phyloP scores from a whole-genome alignment of 2,888 invertebrate species.

The Nipponacmea schrenckii region DNA sequence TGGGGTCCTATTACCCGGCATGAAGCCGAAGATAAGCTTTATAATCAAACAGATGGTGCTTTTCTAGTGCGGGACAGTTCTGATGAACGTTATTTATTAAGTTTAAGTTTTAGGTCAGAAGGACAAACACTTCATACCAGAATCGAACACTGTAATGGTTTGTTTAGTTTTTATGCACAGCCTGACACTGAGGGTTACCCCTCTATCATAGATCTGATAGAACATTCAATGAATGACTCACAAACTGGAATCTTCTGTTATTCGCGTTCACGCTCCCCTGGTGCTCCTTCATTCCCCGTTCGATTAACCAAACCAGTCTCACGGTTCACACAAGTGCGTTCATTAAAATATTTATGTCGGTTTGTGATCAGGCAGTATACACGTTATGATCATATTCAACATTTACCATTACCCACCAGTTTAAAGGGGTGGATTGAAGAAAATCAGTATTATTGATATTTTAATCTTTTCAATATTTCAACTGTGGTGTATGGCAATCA shows the following conservation, averaged over 20 bases:
- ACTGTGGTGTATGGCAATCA: no score
- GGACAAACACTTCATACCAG: slow-evolving; percentile 80
- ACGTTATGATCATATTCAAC: slow-evolving; percentile 77
- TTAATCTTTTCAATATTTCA: no score
- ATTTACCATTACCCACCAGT: slow-evolving; percentile 76
- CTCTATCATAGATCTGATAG: slow-evolving; percentile 78
- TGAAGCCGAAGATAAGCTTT: slow-evolving; percentile 78
- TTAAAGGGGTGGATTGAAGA: slow-evolving; percentile 68
- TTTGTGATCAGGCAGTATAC: slow-evolving; percentile 79
- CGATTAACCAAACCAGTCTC: slow-evolving; percentile 80
- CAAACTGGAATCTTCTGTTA: slow-evolving; percentile 80
- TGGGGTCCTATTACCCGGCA: slow-evolving; percentile 81
- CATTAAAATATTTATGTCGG: slow-evolving; percentile 79
- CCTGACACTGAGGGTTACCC: slow-evolving; percentile 67
- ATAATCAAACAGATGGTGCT: slow-evolving; percentile 79
- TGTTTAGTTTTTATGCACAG: slow-evolving; percentile 70
- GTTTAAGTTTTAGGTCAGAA: slow-evolving; percentile 78
- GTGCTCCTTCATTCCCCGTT: slow-evolving; percentile 79
- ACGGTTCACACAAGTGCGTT: slow-evolving; percentile 77
- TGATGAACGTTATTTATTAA: slow-evolving; percentile 77
- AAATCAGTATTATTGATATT: slow-evolving; percentile 59
- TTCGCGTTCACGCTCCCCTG: slow-evolving; percentile 76
- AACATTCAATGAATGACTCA: slow-evolving; percentile 79
- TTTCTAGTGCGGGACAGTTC: slow-evolving; percentile 82
- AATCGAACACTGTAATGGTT: slow-evolving; percentile 78